These are phyloP conservation scores for Vireo altiloquus DNA, from an alignment of 2,113 vertebrate species.

Conservation along the genomic window DNA sequence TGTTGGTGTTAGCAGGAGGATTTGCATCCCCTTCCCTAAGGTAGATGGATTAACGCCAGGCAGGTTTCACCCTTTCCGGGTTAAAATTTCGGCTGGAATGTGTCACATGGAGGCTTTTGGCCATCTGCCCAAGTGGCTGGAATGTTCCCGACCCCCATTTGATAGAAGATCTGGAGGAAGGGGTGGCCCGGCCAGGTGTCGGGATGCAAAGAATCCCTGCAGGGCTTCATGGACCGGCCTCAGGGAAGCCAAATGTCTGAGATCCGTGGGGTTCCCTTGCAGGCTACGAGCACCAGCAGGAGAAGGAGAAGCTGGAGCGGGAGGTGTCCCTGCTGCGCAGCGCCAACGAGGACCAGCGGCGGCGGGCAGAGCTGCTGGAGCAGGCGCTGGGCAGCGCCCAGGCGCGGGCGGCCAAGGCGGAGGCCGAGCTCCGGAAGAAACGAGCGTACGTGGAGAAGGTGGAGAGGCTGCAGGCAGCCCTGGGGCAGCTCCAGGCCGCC, in stretches of 20 bases:
- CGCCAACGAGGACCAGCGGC: conserved; percentile 86
- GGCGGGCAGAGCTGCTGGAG: conserved; percentile 86
- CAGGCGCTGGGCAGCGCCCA: conserved; percentile 86
- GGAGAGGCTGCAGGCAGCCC: conserved; percentile 88
- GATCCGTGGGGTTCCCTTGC: neutral
- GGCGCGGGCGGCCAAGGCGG: conserved; percentile 80
- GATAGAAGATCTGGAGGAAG: neutral
- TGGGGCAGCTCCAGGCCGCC: conserved; percentile 93
- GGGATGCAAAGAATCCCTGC: neutral
- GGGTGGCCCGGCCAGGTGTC: accelerated
- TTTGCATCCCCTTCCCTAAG: neutral
- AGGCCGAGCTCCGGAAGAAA: conserved; percentile 91
- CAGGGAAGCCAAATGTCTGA: neutral
- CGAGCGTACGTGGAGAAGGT: conserved; percentile 94
- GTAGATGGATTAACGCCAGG: accelerated
- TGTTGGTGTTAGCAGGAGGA: neutral
- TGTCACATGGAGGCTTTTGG: neutral
- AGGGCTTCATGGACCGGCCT: neutral
- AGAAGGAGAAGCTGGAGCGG: conserved; percentile 85
- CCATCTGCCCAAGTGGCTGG: accelerated
- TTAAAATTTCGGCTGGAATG: neutral
- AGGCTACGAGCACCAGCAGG: conserved; percentile 90
- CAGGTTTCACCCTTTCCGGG: neutral
- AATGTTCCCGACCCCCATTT: neutral
- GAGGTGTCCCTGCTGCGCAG: conserved; percentile 81